Base-by-base conservation (phyloP, 2,888 invertebrate species). In the Carpatolechia fugitivella region DNA sequence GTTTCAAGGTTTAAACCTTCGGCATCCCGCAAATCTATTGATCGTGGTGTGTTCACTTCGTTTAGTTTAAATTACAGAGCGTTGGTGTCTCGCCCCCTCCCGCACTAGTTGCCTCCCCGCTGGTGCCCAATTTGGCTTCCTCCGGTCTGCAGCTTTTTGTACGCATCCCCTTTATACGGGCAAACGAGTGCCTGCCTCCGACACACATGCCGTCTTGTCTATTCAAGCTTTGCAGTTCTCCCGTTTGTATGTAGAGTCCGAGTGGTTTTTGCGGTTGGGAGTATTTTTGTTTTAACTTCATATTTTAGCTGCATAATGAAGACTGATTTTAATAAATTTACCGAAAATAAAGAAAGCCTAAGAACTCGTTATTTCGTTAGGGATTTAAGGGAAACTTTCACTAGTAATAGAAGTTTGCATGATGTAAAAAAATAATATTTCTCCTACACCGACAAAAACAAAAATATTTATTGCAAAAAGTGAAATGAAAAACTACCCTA, bases 121-220 rank as follows among this genome's bases (percentile, higher is more conserved):
- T 70, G 64, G 67, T 66, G 74, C 78, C 76, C 78, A 81, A 82
- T 82, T 79, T 75, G 78, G 76, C 74, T 66, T 57, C 56, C 69
- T 54, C 65, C 67, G 66, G 64, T 68, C 68, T 74, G 72, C 76
- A 71, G 76, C 75, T 82, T 83, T 82, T 82, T 81, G 73, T 76
- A 70, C 74, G 73, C 78, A 76, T 76, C 76, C 74, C 76, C 67
- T 72, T 73, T 69, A 71, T 72, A 72, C 68, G 47, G 40, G 54
- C 30, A 35, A 50, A 24, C 50, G 50, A 20, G 38, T 14, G 29
- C 14, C 46, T 47, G 44, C 29, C 44, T 11, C 44, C 44, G 29
- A 44, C 44, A 44, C 44, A 44, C 44, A 44, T 44, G 44, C 44
- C 44, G 44, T 44, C 44, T 44, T 44, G 44, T 44, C 44, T 44